Base-by-base conservation (phyloP, 2,797 vertebrate species). In the Lacerta viridis region DNA sequence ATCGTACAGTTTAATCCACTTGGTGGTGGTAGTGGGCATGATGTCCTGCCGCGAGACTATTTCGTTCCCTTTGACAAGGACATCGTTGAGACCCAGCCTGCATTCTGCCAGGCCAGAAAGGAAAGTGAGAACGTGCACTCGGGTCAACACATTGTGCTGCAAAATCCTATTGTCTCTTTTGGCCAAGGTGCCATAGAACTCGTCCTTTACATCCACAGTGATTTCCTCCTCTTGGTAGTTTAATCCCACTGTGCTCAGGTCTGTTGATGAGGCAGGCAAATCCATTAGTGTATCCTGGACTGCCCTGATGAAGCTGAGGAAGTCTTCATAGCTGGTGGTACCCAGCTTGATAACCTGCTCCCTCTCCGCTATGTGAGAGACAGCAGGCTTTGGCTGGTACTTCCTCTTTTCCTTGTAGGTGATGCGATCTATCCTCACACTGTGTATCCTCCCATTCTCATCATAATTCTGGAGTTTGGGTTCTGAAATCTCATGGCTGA, bases 341-440 rank as follows among this genome's bases (percentile, higher is more conserved):
- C 98, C 98, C 78, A 98, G 96, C 72, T 98, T 98, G 50, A 98
- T 96, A 69, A 98, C 93, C 91, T 98, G 98, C 33, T 98, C 98
- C 92, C 96, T 96, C 83, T 98, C 96, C 3, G 97, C 98, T 17
- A 94, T 90, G 87, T 98, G 98, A 68, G 97, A 96, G 88, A 98
- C 96, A 1, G 97, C 95, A 23, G 97, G 97, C 74, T 98, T 98
- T 72, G 98, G 97, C 92, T 98, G 98, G 87, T 98, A 98, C 83
- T 98, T 98, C 94, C 97, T 97, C 92, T 98, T 98, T 92, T 98
- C 98, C 86, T 97, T 98, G 94, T 98, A 98, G 0, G 95, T 96
- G 88, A 98, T 97, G 0, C 96, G 97, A 88, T 98, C 98, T 79
- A 98, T 96, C 33, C 98, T 94, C 87, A 98, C 91, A 0, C 98